Evolutionary conservation across 2,113 vertebrate species (phyloP), one percentile per base, ranked within the genome.

Genomic region (Cyprinodon brontotheroides): DNA sequence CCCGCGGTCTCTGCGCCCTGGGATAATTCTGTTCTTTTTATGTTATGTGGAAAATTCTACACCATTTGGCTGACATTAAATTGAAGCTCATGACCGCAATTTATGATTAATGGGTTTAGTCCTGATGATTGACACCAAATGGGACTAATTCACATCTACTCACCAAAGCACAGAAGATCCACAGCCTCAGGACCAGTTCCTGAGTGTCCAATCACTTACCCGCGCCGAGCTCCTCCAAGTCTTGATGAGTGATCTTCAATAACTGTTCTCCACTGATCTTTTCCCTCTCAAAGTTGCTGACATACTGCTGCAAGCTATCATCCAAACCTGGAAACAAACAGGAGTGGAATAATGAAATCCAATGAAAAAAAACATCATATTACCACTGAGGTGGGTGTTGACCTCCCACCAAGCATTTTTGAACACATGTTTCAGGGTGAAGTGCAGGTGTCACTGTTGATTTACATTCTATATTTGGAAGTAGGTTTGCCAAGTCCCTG

Each of bases 191-290:
- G 80, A 99, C 96, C 57, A 99, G 94, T 60, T 99, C 98, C 90
- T 99, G 98, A 86, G n/a, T 99, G 98, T 80, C 98, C 98, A 0
- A 99, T 98, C 4, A n/a, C 97, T 93, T 2, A 96, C 94, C 94
- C 75, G 99, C 94, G 0, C 98, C 97, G 14, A 99, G 93, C 68
- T 99, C 97, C 93, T 99, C 97, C 22, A 99, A 95, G 77, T 99
- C 98, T 89, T 99, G 98, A 71, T 99, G 97, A 0, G 97, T 97
- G 89, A 99, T 98, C 92, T 97, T 96, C 72, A 99, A 90, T 57
- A 99, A 93, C 83, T 98, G 97, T 63, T 98, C 97, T 11, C 98
- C 98, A 0, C 96, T 96, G 84, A 99, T 98, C 93, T 99, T 99
- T 92, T 99, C 98, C 50, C 94, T 92, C 87, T 99, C 98, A 89